Base-by-base conservation (phyloP, 2,888 invertebrate species). In the Drosophila cracens region DNA sequence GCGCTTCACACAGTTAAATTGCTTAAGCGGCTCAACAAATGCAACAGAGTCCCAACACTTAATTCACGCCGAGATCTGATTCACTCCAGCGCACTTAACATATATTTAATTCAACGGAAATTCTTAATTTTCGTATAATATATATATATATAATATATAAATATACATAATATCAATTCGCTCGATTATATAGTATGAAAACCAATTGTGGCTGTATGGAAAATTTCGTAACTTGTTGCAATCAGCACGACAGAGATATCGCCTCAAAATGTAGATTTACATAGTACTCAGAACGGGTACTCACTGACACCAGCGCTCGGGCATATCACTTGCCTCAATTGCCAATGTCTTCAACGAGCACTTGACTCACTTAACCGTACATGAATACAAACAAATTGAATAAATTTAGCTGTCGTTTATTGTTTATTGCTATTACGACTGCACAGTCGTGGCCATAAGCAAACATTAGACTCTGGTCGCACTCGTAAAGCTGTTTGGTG, bases 291-390 rank as follows among this genome's bases (percentile, higher is more conserved):
- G 7, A 36, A 33, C 16, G 33, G 13, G 10, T n/a, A 46, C 16
- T 25, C 33, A 53, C 13, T 36, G 43, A 48, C 31, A 48, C 34
- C 27, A 18, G 56, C 73, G 78, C 78, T 63, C 61, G 61, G 60
- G 79, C 70, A 68, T 52, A 70, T 62, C 59, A 70, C 70, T 79
- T 78, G 79, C 68, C 46, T 76, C 87, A 83, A 85, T 82, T 82
- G 76, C 51, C 53, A 53, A 31, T 36, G 57, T 60, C 62, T 74
- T 70, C 65, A 82, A 79, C 73, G 71, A 71, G 70, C 83, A 79
- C 89, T 89, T 86, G 76, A 79, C 72, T 66, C 80, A 76, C 62
- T 66, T 82, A 78, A 78, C 74, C 74, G 76, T 64, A 53, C 70
- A 73, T 82, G 67, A 77, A 74, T 46, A 46, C 74, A 74, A 67